These are phyloP conservation scores for Drosophila lowei DNA, from an alignment of 1,140 invertebrate genomes.

Conservation along the genomic window DNA sequence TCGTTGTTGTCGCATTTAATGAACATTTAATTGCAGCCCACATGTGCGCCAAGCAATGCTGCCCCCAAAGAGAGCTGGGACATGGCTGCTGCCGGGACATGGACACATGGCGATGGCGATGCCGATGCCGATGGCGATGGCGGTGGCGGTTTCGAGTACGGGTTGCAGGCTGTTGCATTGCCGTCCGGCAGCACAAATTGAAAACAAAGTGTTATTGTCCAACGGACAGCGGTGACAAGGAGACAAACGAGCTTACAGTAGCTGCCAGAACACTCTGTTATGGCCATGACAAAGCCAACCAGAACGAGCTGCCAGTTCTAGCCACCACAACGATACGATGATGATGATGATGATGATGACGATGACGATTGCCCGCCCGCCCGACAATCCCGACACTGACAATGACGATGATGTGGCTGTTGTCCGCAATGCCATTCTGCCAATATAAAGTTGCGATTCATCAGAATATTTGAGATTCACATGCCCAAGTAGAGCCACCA, in stretches of 20 bases:
- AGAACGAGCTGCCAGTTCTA: constrained; percentile 5
- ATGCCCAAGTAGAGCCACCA: constrained; percentile 1
- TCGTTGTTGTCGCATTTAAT: constrained; percentile 68
- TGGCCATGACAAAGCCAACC: constrained; percentile 42
- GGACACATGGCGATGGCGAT: background rate
- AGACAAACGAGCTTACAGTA: constrained; percentile 52
- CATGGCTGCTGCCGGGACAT: background rate
- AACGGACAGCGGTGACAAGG: constrained; percentile 30
- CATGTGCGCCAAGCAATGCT: constrained; percentile 59
- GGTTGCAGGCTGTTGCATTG: too few species aligned
- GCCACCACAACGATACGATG: background rate
- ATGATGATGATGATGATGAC: too few species aligned
- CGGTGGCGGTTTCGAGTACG: background rate
- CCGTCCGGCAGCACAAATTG: constrained; percentile 43
- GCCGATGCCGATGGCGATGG: background rate
- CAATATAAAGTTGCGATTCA: constrained; percentile 15
- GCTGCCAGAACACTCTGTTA: constrained; percentile 22
- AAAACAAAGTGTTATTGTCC: constrained; percentile 66
- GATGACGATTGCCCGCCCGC: background rate
- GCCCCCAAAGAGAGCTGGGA: constrained; percentile 4
- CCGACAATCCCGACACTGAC: background rate
- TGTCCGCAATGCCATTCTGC: constrained; percentile 7
- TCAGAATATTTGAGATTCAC: constrained; percentile 14
- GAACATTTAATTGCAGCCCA: constrained; percentile 72
- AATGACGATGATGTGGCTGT: constrained; percentile 1